A percentile compares a stretch with the other conserved stretches of the same genome.
phyloP scores from a whole-genome alignment of 2,797 vertebrate species.

The Hoplostethus mediterraneus region DNA sequence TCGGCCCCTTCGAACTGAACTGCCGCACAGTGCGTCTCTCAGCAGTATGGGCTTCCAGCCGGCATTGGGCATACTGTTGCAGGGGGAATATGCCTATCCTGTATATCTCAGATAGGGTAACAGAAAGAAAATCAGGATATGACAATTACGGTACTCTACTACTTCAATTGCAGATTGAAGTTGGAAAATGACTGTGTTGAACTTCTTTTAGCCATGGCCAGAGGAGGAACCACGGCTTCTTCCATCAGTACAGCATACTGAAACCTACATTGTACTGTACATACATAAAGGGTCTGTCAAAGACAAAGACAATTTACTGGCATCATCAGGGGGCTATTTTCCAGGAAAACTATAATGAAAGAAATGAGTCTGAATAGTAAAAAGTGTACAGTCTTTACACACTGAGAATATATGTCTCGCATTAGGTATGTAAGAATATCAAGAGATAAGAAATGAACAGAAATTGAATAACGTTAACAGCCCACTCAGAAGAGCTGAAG shows the following conservation, averaged over 20 bases:
- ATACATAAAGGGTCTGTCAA: neutral
- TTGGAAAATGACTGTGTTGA: neutral
- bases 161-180: no score
- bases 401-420: neutral
- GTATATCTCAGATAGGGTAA: constrained; percentile 10
- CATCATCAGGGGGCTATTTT: neutral
- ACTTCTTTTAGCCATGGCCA: neutral
- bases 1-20: constrained; percentile 58
- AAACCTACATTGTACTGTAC: neutral
- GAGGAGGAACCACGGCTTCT: no score
- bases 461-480: constrained; percentile 27
- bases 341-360: neutral
- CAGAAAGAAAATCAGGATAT: no score
- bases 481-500: constrained; percentile 40
- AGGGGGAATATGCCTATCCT: constrained; percentile 19
- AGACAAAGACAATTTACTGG: neutral
- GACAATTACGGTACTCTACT: no score
- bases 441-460: constrained; percentile 42
- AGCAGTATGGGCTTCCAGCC: constrained; percentile 10
- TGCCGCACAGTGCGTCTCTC: constrained; percentile 53
- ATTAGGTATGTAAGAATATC: constrained; percentile 17
- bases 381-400: constrained; percentile 5
- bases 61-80: constrained; percentile 44
- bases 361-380: no score
- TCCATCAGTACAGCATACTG: no score